Base-by-base conservation (phyloP, 1,140 invertebrate genomes). In the Aleiodes sp. region DNA sequence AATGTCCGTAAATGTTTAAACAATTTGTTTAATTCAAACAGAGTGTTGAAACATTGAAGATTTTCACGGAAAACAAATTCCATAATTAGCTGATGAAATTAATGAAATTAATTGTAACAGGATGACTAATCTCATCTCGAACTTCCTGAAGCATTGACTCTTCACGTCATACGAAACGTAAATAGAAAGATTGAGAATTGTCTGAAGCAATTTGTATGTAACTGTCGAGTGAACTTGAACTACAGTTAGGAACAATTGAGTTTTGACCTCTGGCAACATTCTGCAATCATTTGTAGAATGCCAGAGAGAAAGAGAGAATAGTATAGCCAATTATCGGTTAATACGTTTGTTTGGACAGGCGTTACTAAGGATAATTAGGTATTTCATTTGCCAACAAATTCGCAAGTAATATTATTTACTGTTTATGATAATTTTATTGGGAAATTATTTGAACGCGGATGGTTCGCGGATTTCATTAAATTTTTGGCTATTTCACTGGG, bases 241-340 rank as follows among this genome's bases (percentile, higher is more conserved):
- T 35, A 35, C 52, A 76, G 41, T 79, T 79, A 76, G 56, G 37
- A 71, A 70, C 63, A 76, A 75, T 75, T 78, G 73, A 59, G 67
- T 16, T 65, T 39, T 73, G 67, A 76, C 65, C 69, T 70, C 61
- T 56, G 29, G 2, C 16, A 52, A 52, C 46, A 52, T 52, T n/a
- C 46, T 52, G 46, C n/a, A 43, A 43, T 43, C n/a, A 43, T 43
- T n/a, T 16, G 39, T 16, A 43, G 39, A 43, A 43, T 43, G 12
- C 39, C 39, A 16, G 39, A 43, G n/a, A n/a, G n/a, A n/a, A n/a
- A n/a, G n/a, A n/a, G n/a, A n/a, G n/a, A n/a, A n/a, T n/a, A n/a
- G n/a, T n/a, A n/a, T n/a, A n/a, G n/a, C 2, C 46, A 52, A 52
- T 52, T 52, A 52, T 52, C 21, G 46, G 46, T 24, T n/a, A 52